Evolutionary conservation across 2,888 invertebrate genomes (phyloP).

Genomic region (Eulithis testata): DNA sequence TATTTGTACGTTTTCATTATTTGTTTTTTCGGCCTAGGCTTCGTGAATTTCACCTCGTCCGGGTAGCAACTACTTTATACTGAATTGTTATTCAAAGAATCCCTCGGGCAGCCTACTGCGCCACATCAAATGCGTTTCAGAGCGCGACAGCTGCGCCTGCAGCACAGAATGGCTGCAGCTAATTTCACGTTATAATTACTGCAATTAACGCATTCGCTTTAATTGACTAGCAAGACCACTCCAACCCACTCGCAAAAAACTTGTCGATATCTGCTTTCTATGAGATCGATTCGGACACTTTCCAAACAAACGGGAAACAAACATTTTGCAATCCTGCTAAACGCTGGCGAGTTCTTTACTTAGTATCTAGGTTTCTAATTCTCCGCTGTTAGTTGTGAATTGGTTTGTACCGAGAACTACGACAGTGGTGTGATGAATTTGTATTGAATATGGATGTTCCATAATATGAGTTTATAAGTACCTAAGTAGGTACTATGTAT

Average conservation of each 20-base stretch:
- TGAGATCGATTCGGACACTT: conserved; percentile 20
- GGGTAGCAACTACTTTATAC: too few species aligned
- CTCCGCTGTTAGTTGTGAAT: too few species aligned
- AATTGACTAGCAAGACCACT: conserved; percentile 37
- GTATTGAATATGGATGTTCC: too few species aligned
- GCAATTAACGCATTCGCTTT: conserved; percentile 42
- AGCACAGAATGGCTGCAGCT: conserved; percentile 32
- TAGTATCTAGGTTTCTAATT: neutral
- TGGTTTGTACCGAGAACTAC: too few species aligned
- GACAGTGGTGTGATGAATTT: too few species aligned
- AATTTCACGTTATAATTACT: conserved; percentile 50
- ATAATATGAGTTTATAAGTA: too few species aligned
- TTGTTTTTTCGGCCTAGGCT: too few species aligned
- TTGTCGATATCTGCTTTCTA: conserved; percentile 23
- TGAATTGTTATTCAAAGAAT: conserved; percentile 7
- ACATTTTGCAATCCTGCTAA: conserved; percentile 3
- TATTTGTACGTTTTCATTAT: too few species aligned
- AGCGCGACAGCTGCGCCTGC: conserved; percentile 32
- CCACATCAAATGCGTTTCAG: conserved; percentile 38
- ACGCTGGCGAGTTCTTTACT: neutral
- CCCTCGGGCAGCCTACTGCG: conserved; percentile 29
- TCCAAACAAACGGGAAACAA: conserved; percentile 21
- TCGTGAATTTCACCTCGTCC: too few species aligned
- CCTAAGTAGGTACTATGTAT: too few species aligned
- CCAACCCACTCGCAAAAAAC: conserved; percentile 25